A percentile compares a stretch with the other conserved stretches of the same genome.
Conservation (phyloP, 1,140 invertebrate species). For the Babylonia areolata region DNA sequence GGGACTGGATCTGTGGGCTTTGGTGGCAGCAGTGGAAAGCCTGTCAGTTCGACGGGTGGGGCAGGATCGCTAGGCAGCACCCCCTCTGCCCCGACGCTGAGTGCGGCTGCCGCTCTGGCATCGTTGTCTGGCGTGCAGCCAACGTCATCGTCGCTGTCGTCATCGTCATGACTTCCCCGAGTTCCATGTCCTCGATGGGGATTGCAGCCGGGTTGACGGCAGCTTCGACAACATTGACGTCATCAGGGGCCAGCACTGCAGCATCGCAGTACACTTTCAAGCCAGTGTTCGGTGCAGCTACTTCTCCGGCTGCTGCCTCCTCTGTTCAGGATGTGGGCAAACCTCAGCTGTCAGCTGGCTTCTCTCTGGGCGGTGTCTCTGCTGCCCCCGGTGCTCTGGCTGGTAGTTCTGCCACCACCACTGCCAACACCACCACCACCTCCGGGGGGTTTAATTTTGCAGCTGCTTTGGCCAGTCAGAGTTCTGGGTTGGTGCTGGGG, state of each 20-base stretch:
- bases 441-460: constrained; percentile 26
- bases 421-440: no score
- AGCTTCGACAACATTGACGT: no score
- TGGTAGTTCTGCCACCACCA: not conserved
- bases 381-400: not conserved
- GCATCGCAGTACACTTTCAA: not conserved
- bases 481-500: not conserved
- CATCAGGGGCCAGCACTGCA: not conserved
- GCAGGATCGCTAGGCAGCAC: not conserved
- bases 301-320: not conserved
- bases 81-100: not conserved
- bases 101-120: not conserved
- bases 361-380: not conserved
- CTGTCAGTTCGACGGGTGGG: constrained; percentile 10
- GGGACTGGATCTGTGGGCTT: not conserved
- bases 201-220: not conserved
- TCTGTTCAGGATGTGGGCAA: not conserved
- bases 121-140: no score
- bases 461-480: not conserved
- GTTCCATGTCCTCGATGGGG: not conserved
- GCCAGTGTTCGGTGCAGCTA: not conserved
- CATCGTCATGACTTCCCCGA: not conserved
- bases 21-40: not conserved
- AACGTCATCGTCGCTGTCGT: not conserved
- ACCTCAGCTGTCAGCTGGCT: not conserved